These are phyloP conservation scores for Himalopsyche japonica DNA, from an alignment of 2,888 invertebrate species.

Conservation along the genomic window DNA sequence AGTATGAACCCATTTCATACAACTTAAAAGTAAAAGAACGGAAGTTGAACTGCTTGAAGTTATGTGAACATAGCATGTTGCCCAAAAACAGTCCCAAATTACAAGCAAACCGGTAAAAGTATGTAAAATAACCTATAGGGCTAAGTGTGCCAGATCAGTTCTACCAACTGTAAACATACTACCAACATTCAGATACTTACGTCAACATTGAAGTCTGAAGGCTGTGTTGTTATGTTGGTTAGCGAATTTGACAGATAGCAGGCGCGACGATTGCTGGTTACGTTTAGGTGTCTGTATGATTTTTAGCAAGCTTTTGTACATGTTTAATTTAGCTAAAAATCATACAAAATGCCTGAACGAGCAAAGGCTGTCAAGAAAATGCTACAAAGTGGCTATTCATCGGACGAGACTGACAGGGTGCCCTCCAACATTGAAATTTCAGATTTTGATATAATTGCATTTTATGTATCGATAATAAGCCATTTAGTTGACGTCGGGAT, in stretches of 20 bases:
- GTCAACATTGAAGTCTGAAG: not conserved
- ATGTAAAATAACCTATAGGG: no score
- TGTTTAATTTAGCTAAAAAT: not conserved
- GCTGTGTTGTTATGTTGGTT: not conserved
- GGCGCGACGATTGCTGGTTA: not conserved
- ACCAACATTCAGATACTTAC: not conserved
- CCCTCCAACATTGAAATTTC: constrained; percentile 63
- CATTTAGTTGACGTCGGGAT: constrained; percentile 71
- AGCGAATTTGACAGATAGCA: constrained; percentile 10
- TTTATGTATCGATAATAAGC: constrained; percentile 67
- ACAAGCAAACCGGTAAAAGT: no score
- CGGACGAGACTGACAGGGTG: constrained; percentile 64
- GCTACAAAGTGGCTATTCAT: constrained; percentile 25
- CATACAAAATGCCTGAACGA: constrained; percentile 25
- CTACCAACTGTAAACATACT: no score
- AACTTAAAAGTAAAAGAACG: no score
- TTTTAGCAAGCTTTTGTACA: not conserved
- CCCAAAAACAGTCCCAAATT: no score
- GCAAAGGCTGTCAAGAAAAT: constrained; percentile 27
- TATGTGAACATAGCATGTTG: no score
- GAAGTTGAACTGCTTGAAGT: no score
- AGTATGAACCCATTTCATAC: no score
- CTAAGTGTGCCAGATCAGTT: no score
- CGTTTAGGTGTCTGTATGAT: not conserved
- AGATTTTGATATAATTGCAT: constrained; percentile 66